Percentiles rank a stretch among this genome's conserved stretches.
These are phyloP conservation scores for Crotalus helleri DNA, from an alignment of 2,113 vertebrate genomes.

Conservation along the genomic window DNA sequence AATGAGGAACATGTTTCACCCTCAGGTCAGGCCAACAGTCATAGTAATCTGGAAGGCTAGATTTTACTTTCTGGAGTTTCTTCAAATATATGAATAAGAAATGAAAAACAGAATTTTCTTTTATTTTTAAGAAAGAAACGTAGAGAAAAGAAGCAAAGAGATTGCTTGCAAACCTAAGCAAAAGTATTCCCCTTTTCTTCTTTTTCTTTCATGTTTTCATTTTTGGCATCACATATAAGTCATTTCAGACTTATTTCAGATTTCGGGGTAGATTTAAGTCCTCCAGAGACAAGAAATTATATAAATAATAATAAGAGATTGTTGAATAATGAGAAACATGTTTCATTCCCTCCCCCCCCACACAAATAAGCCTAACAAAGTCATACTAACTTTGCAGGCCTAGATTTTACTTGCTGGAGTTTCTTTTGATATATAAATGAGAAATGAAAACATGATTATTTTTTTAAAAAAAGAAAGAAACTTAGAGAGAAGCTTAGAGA, in stretches of 20 bases:
- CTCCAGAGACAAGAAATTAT: not conserved
- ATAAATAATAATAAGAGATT: not conserved
- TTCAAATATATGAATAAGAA: not conserved
- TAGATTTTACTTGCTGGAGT: not conserved
- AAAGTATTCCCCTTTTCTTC: not conserved
- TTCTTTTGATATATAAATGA: not conserved
- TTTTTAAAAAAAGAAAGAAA: not conserved
- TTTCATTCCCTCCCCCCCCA: not conserved
- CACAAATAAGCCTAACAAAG: not conserved
- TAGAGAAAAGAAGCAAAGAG: not conserved
- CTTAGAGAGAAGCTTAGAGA: not conserved
- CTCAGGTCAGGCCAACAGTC: not conserved
- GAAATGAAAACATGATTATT: not conserved
- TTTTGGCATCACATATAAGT: not conserved
- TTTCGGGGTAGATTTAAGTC: not conserved
- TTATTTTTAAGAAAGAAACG: not conserved
- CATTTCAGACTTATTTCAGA: constrained; percentile 3
- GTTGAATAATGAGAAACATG: not conserved
- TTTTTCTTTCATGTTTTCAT: not conserved
- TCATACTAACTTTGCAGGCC: not conserved
- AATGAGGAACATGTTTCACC: not conserved
- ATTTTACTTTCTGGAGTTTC: not conserved
- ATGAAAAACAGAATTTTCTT: not conserved
- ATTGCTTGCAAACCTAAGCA: not conserved
- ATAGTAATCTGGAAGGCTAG: not conserved